Evolutionary conservation across 2,113 vertebrate genomes (phyloP), one percentile per base, ranked within the genome.

Genomic region (Takifugu flavidus): DNA sequence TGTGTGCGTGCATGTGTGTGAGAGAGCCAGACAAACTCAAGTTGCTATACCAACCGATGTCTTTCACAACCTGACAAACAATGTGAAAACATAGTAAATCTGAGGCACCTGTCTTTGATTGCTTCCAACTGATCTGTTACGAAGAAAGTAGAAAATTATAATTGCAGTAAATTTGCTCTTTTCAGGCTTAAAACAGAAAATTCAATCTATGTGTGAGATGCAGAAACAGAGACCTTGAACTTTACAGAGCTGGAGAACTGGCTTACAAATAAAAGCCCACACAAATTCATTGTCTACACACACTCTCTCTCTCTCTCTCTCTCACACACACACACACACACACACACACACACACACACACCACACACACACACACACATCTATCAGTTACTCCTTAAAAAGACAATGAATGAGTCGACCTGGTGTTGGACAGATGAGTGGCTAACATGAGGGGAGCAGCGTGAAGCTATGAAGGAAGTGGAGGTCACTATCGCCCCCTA

Each of bases 21-120:
- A 61, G 57, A 60, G 52, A 65, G 54, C 70, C 65, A 59, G 42
- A 86, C 89, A 90, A 91, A 91, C 87, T 90, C 86, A 89, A 60
- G 60, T 79, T 89, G 71, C 80, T 49, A 7, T 81, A 85, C 84
- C 76, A 74, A 64, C 73, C 63, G 79, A 81, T 78, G 72, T 84
- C 84, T 90, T 92, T 90, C 73, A 39, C 34, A 39, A 39, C 7
- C 84, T 80, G 80, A 50, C 6, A 61, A 70, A 75, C 76, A 54
- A 65, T 46, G 57, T 34, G 47, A 68, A 51, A 61, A 87, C 92
- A 91, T 87, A 91, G 53, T 70, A 58, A 54, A 43, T 50, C 47
- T 58, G 27, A 62, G 44, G 59, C 80, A 83, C 70, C 70, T 81
- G 75, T 62, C 61, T 63, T 58, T 61, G 53, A 54, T 45, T 79